These are phyloP conservation scores for Marisa cornuarietis DNA, from an alignment of 1,140 invertebrate genomes.

Conservation along the genomic window DNA sequence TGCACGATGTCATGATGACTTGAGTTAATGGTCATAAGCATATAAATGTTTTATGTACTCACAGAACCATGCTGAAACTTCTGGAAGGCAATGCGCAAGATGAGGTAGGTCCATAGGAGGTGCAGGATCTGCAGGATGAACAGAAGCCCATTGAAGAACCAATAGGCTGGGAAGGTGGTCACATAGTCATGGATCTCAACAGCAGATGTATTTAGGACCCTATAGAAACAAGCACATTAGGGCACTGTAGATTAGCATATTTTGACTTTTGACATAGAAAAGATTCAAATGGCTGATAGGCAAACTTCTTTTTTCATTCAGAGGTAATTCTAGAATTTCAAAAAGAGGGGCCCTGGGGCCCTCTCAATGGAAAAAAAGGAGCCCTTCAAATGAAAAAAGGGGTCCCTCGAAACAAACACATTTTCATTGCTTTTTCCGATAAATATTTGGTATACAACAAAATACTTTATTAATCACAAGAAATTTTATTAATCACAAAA, in stretches of 20 bases:
- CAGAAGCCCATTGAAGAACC: slow-evolving; percentile 50
- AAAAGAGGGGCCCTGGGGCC: too few species aligned
- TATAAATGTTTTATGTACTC: slow-evolving; percentile 16
- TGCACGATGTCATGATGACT: too few species aligned
- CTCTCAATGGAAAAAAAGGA: too few species aligned
- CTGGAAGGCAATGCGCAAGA: slow-evolving; percentile 48
- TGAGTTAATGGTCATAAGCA: too few species aligned
- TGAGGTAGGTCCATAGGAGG: slow-evolving; percentile 57
- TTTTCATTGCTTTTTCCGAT: too few species aligned
- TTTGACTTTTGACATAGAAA: not conserved
- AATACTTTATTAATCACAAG: too few species aligned
- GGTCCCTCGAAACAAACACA: too few species aligned
- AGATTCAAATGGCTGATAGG: not conserved
- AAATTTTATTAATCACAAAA: too few species aligned
- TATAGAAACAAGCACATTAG: slow-evolving; percentile 28
- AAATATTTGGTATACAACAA: too few species aligned
- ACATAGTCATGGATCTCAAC: slow-evolving; percentile 44
- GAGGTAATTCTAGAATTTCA: too few species aligned
- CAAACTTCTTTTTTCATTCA: too few species aligned
- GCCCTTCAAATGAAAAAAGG: too few species aligned
- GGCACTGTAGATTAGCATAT: not conserved
- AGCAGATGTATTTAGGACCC: slow-evolving; percentile 42
- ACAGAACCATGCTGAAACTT: slow-evolving; percentile 44
- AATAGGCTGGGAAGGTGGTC: slow-evolving; percentile 36
- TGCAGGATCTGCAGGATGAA: slow-evolving; percentile 52